phyloP scores from a whole-genome alignment of 2,113 vertebrate species.

The Vulpes lagopus region DNA sequence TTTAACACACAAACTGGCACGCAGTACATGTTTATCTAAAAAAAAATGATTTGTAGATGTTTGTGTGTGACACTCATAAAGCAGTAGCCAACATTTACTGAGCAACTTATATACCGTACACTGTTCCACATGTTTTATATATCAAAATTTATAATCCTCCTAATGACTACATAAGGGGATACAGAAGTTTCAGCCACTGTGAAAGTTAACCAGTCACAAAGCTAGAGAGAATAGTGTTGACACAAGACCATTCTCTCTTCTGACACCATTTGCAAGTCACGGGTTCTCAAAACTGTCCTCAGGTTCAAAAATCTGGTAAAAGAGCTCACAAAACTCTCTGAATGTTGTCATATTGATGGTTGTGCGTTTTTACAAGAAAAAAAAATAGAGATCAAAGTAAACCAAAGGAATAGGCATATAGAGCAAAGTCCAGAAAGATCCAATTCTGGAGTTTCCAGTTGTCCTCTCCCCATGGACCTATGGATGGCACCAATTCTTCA shows the following conservation, averaged over 20 bases:
- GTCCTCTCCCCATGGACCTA: background rate
- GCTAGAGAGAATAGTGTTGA: background rate
- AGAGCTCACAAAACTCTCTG: background rate
- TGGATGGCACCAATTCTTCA: background rate
- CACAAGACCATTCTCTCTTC: background rate
- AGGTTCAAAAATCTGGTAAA: background rate
- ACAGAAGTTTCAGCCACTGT: background rate
- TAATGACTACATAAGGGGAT: background rate
- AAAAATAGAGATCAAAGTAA: background rate
- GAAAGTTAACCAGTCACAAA: background rate
- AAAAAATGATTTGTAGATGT: slow-evolving; percentile 8
- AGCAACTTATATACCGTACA: background rate
- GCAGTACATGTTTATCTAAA: background rate
- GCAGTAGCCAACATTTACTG: background rate
- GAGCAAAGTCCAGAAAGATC: background rate
- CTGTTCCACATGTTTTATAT: background rate
- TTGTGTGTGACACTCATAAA: background rate
- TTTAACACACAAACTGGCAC: background rate
- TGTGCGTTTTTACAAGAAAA: background rate
- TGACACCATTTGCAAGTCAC: background rate
- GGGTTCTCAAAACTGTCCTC: background rate
- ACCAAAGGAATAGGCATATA: background rate
- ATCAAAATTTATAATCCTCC: background rate
- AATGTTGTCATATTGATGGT: background rate
- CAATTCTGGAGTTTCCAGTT: background rate